Conservation (phyloP, 1,140 invertebrate species). For the Rhagoletis pomonella region DNA sequence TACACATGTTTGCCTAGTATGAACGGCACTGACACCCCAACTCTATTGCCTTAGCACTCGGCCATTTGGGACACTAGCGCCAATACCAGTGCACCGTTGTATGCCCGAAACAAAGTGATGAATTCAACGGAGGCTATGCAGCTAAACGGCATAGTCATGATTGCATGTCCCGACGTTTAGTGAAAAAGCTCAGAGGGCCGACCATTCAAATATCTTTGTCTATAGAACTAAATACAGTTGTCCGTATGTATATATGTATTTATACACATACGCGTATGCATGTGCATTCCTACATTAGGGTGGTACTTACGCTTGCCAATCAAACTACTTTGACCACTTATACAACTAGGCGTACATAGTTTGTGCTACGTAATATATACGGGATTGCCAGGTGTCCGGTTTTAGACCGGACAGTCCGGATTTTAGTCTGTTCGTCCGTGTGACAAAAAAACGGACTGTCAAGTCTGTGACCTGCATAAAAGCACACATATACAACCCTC, state of each 20-base stretch:
- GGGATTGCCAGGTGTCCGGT: too few relatives aligned
- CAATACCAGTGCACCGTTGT: constrained; percentile 19
- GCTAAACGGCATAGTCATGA: constrained; percentile 44
- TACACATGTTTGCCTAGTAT: not conserved
- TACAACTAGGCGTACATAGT: too few relatives aligned
- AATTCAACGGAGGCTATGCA: constrained; percentile 16
- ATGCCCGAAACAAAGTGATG: constrained; percentile 13
- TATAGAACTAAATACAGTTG: not conserved
- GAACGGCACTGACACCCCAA: not conserved
- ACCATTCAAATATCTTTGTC: not conserved
- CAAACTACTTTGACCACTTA: too few relatives aligned
- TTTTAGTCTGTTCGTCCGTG: too few relatives aligned
- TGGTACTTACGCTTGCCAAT: not conserved
- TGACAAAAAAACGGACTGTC: too few relatives aligned
- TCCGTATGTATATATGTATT: not conserved
- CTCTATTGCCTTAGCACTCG: not conserved
- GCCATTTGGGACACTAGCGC: constrained; percentile 6
- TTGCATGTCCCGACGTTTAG: not conserved
- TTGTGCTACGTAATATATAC: too few relatives aligned
- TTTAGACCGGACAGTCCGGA: too few relatives aligned
- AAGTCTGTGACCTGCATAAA: too few relatives aligned
- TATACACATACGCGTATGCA: not conserved
- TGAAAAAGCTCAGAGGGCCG: constrained; percentile 26
- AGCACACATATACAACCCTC: too few relatives aligned
- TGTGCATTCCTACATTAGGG: not conserved